Percentiles rank a stretch among this genome's conserved stretches.
These are phyloP conservation scores for Clepsis dumicolana DNA, from an alignment of 2,888 invertebrate species.

Conservation along the genomic window DNA sequence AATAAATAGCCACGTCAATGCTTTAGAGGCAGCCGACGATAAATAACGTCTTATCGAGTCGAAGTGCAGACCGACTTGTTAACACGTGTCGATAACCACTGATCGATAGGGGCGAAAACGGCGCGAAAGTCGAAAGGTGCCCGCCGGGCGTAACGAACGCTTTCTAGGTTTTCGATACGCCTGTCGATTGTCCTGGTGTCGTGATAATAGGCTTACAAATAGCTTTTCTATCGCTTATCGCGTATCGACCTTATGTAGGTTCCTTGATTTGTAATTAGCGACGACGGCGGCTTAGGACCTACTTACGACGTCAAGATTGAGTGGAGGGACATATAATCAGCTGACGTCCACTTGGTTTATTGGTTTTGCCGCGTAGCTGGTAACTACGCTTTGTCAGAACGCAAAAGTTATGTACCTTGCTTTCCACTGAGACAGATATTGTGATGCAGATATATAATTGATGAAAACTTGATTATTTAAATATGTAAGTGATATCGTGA, in stretches of 20 bases:
- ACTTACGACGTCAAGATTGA: conserved; percentile 21
- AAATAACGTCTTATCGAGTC: conserved; percentile 65
- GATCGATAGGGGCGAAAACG: conserved; percentile 59
- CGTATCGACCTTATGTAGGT: conserved; percentile 17
- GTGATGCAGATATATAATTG: background rate
- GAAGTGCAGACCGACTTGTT: conserved; percentile 64
- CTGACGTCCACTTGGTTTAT: conserved; percentile 6
- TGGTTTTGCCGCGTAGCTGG: conserved; percentile 3
- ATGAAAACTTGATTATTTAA: background rate
- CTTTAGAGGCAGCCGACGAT: conserved; percentile 51
- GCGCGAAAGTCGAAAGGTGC: conserved; percentile 45
- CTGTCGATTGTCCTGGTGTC: conserved; percentile 47
- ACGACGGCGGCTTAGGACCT: conserved; percentile 13
- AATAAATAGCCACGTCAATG: conserved; percentile 50
- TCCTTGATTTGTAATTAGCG: conserved; percentile 41
- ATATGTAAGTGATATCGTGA: background rate
- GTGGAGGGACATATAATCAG: conserved; percentile 23
- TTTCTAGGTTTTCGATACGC: conserved; percentile 44
- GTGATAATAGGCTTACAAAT: conserved; percentile 55
- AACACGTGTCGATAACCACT: conserved; percentile 70
- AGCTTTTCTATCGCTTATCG: conserved; percentile 48
- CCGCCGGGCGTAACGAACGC: conserved; percentile 44
- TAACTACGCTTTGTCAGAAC: background rate
- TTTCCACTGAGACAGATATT: background rate
- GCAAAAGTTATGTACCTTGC: background rate